These are phyloP conservation scores for Ormyrus pomaceus DNA, from an alignment of 2,888 invertebrate genomes.

Conservation along the genomic window DNA sequence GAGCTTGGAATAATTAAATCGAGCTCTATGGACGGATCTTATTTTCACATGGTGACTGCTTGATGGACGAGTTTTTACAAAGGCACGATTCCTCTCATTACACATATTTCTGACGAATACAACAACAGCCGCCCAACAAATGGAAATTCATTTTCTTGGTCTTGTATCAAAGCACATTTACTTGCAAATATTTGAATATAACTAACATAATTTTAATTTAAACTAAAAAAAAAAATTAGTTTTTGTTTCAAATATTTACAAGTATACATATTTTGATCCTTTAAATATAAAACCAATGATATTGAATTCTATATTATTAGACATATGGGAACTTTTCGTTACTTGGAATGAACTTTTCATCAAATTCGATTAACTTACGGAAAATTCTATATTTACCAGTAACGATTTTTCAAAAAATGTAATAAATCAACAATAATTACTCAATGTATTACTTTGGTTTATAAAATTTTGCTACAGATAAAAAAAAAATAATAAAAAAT, in stretches of 20 bases:
- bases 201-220: neutral
- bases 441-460: slow-evolving; percentile 1
- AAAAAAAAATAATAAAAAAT: no score
- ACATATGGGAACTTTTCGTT: slow-evolving; percentile 10
- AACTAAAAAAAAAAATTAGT: neutral
- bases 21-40: slow-evolving; percentile 74
- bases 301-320: neutral
- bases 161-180: slow-evolving; percentile 25
- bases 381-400: neutral
- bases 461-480: no score
- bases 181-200: slow-evolving; percentile 50
- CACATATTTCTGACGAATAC: slow-evolving; percentile 32
- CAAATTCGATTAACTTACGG: neutral
- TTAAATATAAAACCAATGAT: slow-evolving; percentile 6
- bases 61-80: slow-evolving; percentile 72
- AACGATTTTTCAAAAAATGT: neutral
- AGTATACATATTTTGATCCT: slow-evolving; percentile 33
- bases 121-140: slow-evolving; percentile 28
- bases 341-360: slow-evolving; percentile 7
- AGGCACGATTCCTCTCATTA: slow-evolving; percentile 69
- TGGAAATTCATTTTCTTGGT: slow-evolving; percentile 27
- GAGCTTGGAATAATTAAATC: slow-evolving; percentile 72
- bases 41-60: slow-evolving; percentile 69
- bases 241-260: slow-evolving; percentile 49
- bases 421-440: neutral